phyloP scores from a whole-genome alignment of 2,113 vertebrate genomes.

The Gymnogyps californianus region DNA sequence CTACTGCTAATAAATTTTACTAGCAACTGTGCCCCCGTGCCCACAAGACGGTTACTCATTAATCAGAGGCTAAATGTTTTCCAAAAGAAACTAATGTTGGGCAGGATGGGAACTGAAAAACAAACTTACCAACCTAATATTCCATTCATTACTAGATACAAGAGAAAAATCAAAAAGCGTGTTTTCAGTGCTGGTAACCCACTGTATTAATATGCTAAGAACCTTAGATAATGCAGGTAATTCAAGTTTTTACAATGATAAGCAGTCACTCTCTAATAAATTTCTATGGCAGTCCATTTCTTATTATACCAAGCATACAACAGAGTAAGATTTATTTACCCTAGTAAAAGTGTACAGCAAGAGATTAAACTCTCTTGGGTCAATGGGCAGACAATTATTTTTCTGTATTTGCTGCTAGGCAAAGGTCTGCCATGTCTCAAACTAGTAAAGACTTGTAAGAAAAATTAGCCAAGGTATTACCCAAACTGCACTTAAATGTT shows the following conservation, averaged over 20 bases:
- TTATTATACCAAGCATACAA: neutral
- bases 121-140: neutral
- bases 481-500: neutral
- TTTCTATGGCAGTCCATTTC: neutral
- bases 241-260: neutral
- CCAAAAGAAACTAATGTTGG: neutral
- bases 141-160: neutral
- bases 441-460: neutral
- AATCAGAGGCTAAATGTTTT: neutral
- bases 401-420: neutral
- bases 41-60: neutral
- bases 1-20: neutral
- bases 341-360: neutral
- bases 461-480: neutral
- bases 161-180: neutral
- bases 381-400: neutral
- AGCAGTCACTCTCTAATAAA: neutral
- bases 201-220: neutral
- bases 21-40: neutral
- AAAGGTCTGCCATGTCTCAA: neutral
- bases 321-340: neutral
- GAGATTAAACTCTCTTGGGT: neutral
- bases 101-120: neutral
- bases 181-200: neutral
- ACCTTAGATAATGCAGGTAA: neutral